Percentiles rank a stretch among this genome's conserved stretches.
Conservation (phyloP, 2,888 invertebrate species). For the Leucozona laternaria region DNA sequence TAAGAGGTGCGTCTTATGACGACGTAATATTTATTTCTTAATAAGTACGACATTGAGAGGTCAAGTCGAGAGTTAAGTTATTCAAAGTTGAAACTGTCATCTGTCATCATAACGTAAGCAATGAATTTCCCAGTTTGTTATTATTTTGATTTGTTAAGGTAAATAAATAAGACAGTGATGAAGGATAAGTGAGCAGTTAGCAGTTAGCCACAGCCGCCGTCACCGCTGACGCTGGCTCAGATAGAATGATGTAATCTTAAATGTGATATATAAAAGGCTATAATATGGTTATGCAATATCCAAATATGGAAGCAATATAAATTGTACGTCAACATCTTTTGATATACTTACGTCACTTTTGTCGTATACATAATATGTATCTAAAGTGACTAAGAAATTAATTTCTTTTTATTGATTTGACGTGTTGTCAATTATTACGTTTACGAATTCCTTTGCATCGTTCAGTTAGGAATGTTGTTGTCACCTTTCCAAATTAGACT, state of each 20-base stretch:
- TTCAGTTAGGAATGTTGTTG: no score
- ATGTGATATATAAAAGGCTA: not conserved
- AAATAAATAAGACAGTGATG: conserved; percentile 31
- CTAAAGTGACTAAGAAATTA: not conserved
- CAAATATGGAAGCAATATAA: not conserved
- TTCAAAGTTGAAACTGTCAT: conserved; percentile 37
- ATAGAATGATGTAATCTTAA: conserved; percentile 21
- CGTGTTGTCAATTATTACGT: not conserved
- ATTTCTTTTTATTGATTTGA: not conserved
- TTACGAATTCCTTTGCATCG: no score
- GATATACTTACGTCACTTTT: not conserved
- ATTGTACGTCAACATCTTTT: not conserved
- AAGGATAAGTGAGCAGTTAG: conserved; percentile 15
- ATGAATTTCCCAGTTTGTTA: conserved; percentile 29
- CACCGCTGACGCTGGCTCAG: no score
- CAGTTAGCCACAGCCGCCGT: no score
- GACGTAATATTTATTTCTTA: conserved; percentile 32
- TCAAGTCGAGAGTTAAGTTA: conserved; percentile 51
- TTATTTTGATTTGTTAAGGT: conserved; percentile 24
- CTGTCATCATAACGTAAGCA: conserved; percentile 21
- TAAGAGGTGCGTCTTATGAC: conserved; percentile 49
- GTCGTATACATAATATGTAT: no score
- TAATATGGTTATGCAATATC: conserved; percentile 6
- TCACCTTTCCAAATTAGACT: no score
- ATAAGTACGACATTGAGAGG: conserved; percentile 57